phyloP scores from a whole-genome alignment of 2,888 invertebrate species.

The Thera britannica region DNA sequence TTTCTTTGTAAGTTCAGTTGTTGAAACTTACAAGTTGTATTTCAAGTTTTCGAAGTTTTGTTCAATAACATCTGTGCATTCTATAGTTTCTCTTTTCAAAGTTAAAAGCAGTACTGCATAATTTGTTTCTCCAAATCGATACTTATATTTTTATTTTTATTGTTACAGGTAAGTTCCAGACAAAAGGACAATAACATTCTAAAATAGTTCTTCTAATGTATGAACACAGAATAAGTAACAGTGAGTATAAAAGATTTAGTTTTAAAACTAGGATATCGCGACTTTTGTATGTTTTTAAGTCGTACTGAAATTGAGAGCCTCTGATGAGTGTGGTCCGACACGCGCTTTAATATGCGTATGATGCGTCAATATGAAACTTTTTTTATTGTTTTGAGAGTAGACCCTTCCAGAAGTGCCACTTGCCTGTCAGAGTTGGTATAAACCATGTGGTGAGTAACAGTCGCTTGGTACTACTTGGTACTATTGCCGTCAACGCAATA shows the following conservation, averaged over 20 bases:
- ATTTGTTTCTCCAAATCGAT: slow-evolving; percentile 8
- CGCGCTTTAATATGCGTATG: no score
- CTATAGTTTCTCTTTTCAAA: slow-evolving; percentile 29
- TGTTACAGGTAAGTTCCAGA: slow-evolving; percentile 37
- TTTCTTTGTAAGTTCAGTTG: slow-evolving; percentile 33
- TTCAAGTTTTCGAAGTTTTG: slow-evolving; percentile 33
- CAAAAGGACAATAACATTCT: not conserved
- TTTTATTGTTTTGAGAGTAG: no score
- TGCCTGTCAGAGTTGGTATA: no score
- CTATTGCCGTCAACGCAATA: slow-evolving; percentile 20
- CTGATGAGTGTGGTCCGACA: no score
- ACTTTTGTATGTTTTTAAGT: no score
- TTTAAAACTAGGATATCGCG: no score
- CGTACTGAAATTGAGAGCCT: no score
- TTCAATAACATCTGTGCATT: slow-evolving; percentile 42
- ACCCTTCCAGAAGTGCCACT: no score
- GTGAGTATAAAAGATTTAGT: no score
- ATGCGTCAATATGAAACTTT: no score
- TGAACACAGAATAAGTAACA: no score
- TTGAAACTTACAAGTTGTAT: slow-evolving; percentile 41
- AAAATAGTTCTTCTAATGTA: not conserved
- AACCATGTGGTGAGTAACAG: no score
- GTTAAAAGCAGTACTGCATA: slow-evolving; percentile 23
- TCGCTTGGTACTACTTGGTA: not conserved
- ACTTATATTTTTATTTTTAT: slow-evolving; percentile 9